phyloP scores from a whole-genome alignment of 2,113 vertebrate species.

The Ceyx melanurus region DNA sequence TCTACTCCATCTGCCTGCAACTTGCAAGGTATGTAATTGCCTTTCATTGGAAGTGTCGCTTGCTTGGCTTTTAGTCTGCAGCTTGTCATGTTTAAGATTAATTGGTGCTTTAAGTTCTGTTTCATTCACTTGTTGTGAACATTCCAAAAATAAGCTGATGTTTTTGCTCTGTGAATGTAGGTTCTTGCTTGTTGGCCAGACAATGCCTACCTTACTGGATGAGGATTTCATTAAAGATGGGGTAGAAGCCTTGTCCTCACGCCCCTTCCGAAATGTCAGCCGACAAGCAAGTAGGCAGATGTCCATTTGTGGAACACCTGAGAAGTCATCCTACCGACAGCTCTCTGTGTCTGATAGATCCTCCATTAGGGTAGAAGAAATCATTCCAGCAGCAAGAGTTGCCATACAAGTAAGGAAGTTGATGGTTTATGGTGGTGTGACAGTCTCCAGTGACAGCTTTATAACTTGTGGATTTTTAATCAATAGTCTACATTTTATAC shows the following conservation, averaged over 20 bases:
- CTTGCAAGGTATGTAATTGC: constrained; percentile 85
- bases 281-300: constrained; percentile 88
- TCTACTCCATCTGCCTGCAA: constrained; percentile 98
- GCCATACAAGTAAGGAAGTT: constrained; percentile 88
- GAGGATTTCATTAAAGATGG: constrained; percentile 91
- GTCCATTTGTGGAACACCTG: constrained; percentile 94
- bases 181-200: constrained; percentile 95
- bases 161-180: constrained; percentile 67
- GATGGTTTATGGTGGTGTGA: not conserved
- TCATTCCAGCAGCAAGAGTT: constrained; percentile 94
- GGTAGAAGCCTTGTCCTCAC: constrained; percentile 90
- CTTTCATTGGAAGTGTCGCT: not conserved
- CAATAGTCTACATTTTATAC: not conserved
- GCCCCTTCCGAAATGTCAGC: constrained; percentile 91
- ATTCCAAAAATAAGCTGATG: not conserved
- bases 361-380: constrained; percentile 96
- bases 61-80: not conserved
- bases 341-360: constrained; percentile 95
- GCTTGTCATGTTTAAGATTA: not conserved
- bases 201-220: constrained; percentile 89
- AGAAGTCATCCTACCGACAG: constrained; percentile 94
- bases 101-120: not conserved
- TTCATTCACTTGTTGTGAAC: not conserved
- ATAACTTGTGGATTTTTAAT: not conserved
- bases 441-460: not conserved